Evolutionary conservation across 2,888 invertebrate genomes (phyloP).

Genomic region (Trissolcus brochymenae): DNA sequence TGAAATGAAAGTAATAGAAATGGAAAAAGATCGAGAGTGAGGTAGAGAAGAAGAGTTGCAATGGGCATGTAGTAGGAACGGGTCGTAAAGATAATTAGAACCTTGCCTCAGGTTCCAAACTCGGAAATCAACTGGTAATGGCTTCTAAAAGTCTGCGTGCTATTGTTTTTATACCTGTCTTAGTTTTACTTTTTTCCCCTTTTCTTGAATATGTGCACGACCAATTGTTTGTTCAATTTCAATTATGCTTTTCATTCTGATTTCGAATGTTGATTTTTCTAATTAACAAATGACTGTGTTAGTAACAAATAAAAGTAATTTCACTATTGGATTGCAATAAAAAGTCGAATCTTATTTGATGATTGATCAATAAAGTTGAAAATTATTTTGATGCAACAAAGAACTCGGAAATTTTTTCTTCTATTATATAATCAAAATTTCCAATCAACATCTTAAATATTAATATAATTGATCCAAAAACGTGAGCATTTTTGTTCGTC

Average conservation of each 20-base stretch:
- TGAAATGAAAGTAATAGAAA: slow-evolving; percentile 39
- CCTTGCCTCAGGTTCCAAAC: slow-evolving; percentile 57
- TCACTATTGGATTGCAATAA: no score
- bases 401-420: no score
- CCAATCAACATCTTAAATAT: no score
- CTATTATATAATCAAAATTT: no score
- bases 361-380: no score
- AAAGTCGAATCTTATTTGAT: no score
- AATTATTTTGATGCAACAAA: no score
- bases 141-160: slow-evolving; percentile 8
- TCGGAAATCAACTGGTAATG: slow-evolving; percentile 25
- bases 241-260: no score
- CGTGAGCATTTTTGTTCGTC: slow-evolving; percentile 1
- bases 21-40: slow-evolving; percentile 50
- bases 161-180: background rate
- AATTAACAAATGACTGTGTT: no score
- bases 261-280: no score
- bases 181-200: background rate
- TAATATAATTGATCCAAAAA: no score
- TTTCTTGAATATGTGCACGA: background rate
- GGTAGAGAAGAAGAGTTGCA: slow-evolving; percentile 38
- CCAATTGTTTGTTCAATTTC: background rate
- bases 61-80: slow-evolving; percentile 27
- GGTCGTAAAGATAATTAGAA: slow-evolving; percentile 66
- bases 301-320: no score